phyloP scores from a whole-genome alignment of 2,888 invertebrate species.

The Enoplolaimus lenunculus region DNA sequence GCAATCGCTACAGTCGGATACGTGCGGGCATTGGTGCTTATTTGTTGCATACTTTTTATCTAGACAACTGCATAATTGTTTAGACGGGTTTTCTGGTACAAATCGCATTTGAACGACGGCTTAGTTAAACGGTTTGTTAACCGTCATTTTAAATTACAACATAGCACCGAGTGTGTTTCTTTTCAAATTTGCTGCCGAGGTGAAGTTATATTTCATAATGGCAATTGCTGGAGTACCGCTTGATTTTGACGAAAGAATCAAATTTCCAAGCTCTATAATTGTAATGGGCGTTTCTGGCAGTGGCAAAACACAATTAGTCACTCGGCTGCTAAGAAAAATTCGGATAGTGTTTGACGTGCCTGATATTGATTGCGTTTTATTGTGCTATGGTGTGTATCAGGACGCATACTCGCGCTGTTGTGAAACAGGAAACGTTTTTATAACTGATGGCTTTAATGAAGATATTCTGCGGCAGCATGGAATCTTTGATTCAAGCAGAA shows the following conservation, averaged over 20 bases:
- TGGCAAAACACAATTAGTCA: not conserved
- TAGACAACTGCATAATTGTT: not conserved
- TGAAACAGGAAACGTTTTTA: not conserved
- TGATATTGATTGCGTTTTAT: too few relatives aligned
- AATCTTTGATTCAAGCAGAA: too few relatives aligned
- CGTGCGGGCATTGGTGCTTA: not conserved
- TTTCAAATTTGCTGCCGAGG: too few relatives aligned
- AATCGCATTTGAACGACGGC: too few relatives aligned
- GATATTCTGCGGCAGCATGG: not conserved
- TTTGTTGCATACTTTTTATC: not conserved
- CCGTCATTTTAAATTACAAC: too few relatives aligned
- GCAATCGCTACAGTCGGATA: not conserved
- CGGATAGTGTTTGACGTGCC: too few relatives aligned
- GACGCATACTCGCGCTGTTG: too few relatives aligned
- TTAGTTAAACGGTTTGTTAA: too few relatives aligned
- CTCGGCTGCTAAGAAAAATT: not conserved
- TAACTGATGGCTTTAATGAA: not conserved
- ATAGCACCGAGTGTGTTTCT: too few relatives aligned
- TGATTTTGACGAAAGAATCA: not conserved
- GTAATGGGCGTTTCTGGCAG: not conserved
- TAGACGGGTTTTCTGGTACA: too few relatives aligned
- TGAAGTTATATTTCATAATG: too few relatives aligned
- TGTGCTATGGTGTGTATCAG: not conserved
- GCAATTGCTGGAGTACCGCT: too few relatives aligned
- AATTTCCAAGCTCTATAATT: not conserved